Evolutionary conservation across 2,797 vertebrate genomes (phyloP).

Genomic region (Nothura maculosa): DNA sequence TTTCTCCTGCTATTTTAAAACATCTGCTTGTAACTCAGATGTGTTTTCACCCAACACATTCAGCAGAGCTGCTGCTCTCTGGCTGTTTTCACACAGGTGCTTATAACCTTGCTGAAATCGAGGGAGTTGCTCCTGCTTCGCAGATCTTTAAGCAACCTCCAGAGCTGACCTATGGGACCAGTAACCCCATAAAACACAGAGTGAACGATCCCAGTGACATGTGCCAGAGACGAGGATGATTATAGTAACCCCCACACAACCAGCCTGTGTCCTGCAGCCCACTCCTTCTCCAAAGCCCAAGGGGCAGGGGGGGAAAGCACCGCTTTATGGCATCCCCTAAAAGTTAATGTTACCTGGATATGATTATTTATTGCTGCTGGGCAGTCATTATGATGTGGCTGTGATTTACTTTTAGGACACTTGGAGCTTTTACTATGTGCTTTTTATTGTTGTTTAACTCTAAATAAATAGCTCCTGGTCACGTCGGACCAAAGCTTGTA

Average conservation of each 20-base stretch:
- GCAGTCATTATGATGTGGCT: constrained; percentile 41
- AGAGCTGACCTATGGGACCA: neutral
- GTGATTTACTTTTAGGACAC: constrained; percentile 62
- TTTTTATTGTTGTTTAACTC: constrained; percentile 69
- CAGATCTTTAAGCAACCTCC: neutral
- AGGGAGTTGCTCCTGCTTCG: neutral
- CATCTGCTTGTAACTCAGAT: neutral
- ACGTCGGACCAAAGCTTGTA: neutral
- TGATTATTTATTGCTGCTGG: constrained; percentile 71
- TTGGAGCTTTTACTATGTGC: constrained; percentile 54
- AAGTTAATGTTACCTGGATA: constrained; percentile 64
- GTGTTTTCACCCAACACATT: neutral
- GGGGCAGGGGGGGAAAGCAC: neutral
- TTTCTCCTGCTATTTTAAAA: constrained; percentile 39
- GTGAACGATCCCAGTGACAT: neutral
- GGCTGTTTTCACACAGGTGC: neutral
- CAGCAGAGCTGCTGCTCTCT: neutral
- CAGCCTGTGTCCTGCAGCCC: constrained; percentile 28
- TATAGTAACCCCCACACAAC: constrained; percentile 35
- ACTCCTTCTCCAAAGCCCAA: constrained; percentile 47
- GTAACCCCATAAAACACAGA: constrained; percentile 9
- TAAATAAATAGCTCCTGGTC: constrained; percentile 52
- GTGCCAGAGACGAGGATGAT: neutral
- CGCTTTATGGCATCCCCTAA: constrained; percentile 57
- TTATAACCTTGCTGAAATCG: neutral